phyloP scores from a whole-genome alignment of 2,797 vertebrate species.

The Bovichtus diacanthus region DNA sequence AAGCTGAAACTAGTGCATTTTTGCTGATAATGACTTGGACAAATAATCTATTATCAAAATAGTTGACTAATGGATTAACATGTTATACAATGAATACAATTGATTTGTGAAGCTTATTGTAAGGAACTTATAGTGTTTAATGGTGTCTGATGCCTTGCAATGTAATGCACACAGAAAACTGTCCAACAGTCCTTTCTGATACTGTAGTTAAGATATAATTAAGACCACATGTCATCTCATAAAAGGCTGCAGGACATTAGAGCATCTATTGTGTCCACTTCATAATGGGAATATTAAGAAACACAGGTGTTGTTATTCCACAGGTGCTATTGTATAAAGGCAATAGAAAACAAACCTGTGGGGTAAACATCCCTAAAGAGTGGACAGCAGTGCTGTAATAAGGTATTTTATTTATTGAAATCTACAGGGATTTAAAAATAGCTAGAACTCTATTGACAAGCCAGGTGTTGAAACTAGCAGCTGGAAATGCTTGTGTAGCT shows the following conservation, averaged over 20 bases:
- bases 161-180: background rate
- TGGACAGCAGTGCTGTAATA: background rate
- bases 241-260: background rate
- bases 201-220: background rate
- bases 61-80: background rate
- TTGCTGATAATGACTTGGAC: background rate
- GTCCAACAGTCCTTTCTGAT: background rate
- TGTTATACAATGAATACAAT: background rate
- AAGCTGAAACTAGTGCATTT: background rate
- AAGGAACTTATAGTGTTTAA: background rate
- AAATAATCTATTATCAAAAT: background rate
- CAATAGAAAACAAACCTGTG: background rate
- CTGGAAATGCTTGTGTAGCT: background rate
- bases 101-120: background rate
- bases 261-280: too few relatives aligned
- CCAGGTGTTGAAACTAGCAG: background rate
- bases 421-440: background rate
- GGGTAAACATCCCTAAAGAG: background rate
- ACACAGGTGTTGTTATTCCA: constrained; percentile 8
- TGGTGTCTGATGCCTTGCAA: background rate
- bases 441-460: background rate
- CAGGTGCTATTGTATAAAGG: constrained; percentile 8
- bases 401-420: background rate
- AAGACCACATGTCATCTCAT: background rate
- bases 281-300: background rate